Percentiles rank a stretch among this genome's conserved stretches.
These are phyloP conservation scores for Aspidiotus destructor DNA, from an alignment of 2,888 invertebrate genomes.

Conservation along the genomic window DNA sequence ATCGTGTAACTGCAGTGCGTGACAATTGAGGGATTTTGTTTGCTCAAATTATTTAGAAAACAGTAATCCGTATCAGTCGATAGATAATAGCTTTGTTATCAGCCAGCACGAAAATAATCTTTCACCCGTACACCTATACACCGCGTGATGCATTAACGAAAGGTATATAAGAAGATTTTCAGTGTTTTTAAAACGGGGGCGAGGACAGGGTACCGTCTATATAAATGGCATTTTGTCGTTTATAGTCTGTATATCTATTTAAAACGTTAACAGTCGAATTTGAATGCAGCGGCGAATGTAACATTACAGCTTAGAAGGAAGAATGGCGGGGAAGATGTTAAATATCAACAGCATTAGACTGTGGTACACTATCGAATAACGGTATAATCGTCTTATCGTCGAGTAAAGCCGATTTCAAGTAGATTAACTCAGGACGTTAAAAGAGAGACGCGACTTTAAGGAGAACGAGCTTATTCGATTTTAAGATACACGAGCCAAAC, in stretches of 20 bases:
- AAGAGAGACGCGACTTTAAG: slow-evolving; percentile 1
- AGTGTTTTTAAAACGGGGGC: no score
- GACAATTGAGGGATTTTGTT: no score
- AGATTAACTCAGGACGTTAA: slow-evolving; percentile 21
- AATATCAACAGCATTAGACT: slow-evolving; percentile 19
- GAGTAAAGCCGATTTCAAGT: slow-evolving; percentile 30
- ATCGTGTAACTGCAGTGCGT: no score
- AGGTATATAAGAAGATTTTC: no score
- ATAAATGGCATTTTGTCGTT: no score
- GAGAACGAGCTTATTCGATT: background rate
- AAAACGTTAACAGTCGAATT: background rate
- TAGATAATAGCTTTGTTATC: no score
- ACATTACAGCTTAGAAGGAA: background rate
- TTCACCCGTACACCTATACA: no score
- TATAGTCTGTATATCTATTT: background rate
- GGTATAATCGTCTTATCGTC: slow-evolving; percentile 31
- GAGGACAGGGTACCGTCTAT: no score
- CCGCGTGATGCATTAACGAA: no score
- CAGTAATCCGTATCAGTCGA: no score
- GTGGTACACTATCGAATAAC: slow-evolving; percentile 23
- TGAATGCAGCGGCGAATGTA: background rate
- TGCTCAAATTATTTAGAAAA: no score
- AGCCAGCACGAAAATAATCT: no score
- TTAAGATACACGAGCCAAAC: background rate
- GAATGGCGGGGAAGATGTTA: slow-evolving; percentile 11